Base-by-base conservation (phyloP, 1,140 invertebrate species). In the Sesamia nonagrioides region DNA sequence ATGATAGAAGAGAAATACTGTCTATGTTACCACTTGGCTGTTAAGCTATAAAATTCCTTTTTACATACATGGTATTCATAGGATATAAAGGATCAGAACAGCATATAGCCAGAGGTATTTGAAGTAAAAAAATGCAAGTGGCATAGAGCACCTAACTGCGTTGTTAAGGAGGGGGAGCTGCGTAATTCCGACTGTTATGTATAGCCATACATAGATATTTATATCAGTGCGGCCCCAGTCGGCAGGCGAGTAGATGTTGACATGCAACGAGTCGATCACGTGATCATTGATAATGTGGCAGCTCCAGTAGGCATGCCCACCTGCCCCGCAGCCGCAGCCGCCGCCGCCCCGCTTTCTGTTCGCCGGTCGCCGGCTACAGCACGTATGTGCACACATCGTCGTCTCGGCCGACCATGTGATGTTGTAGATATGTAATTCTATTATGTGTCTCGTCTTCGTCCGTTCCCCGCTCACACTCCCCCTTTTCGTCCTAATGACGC, bases 341-440 rank as follows among this genome's bases (percentile, higher is more conserved):
- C 86, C 82, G 80, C 84, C 83, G 81, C 83, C 84, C 84, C 89
- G 82, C 84, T 85, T 78, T 75, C 68, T 75, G 78, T 76, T 77
- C 61, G 48, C 45, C 63, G 54, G 52, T 69, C 33, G 72, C 50
- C 45, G 74, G 40, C 50, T 50, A 68, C 61, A 48, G 21, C 45
- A 74, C 52, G 78, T 87, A 85, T 88, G 86, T 80, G 82, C 81
- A 83, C 87, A 87, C 88, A 91, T 87, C 86, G 84, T 87, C 81
- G 84, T 90, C 89, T 92, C 89, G 85, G 79, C 88, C 87, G 87
- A 90, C 82, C 89, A 91, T 89, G 90, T 91, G 87, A 89, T 91
- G 89, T 87, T 82, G 91, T 91, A 92, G 90, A 93, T 92, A 94
- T 93, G 91, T 92, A 91, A 93, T 92, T 89, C 86, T 86, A 92